Evolutionary conservation across 2,888 invertebrate genomes (phyloP), one percentile per base, ranked within the genome.

Genomic region (Argyresthia goedartella): DNA sequence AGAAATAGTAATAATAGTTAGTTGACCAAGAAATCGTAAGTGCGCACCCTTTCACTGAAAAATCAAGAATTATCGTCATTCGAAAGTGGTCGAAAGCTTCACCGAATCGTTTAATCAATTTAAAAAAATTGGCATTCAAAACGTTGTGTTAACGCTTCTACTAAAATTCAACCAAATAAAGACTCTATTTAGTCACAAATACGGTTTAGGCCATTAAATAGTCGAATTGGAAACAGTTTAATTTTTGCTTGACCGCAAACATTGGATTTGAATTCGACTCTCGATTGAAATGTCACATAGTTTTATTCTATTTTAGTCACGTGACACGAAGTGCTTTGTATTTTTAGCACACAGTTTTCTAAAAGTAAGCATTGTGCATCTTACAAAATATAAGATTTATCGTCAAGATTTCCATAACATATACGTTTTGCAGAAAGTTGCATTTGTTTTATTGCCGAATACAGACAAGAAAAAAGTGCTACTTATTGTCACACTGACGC

Each of bases 111-210:
- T 59, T 69, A 76, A 81, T 77, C 76, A 75, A 81, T 84, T 81
- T 81, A 77, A 73, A 77, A 76, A 79, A 77, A 76, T 81, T 84
- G 81, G 81, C 78, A 82, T 82, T 82, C 82, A 71, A 36, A 48
- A 9, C 48, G 35, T 15, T 9, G 13, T 53, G 62, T 61, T 48
- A 13, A 39, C 35, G 25, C 46, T 34, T 16, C 16, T 35, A 44
- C 49, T 54, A 56, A 49, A 53, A 52, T 25, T 49, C 59, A 63
- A 57, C 16, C 58, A 11, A 73, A 65, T 61, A 16, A 64, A 52
- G 13, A 50, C 65, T 60, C 60, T 72, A 7, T 25, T 16, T n/a
- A 16, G 11, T 9, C n/a, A n/a, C 11, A 46, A 33, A 33, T 46
- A 46, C 11, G 25, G 25, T 11, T 4, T 8, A 33, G 16, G 2